Conservation (phyloP, 2,797 vertebrate species). For the Tinamus major region DNA sequence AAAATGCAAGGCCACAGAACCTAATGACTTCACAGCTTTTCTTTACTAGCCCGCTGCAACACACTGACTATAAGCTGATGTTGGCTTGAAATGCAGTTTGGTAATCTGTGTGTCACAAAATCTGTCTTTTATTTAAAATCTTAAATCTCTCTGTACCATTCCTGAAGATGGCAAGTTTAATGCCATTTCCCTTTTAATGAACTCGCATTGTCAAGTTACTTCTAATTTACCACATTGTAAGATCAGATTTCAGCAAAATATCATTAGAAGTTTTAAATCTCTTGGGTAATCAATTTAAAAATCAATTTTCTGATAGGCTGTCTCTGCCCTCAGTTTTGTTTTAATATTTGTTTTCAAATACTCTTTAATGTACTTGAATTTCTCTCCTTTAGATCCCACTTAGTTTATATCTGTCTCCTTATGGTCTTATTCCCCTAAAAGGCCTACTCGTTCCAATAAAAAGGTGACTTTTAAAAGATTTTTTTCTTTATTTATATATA, state of each 20-base stretch:
- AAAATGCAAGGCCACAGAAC: neutral
- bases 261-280: neutral
- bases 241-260: neutral
- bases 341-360: constrained; percentile 46
- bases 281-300: neutral
- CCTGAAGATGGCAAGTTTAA: neutral
- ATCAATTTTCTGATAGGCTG: neutral
- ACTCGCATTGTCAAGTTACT: neutral
- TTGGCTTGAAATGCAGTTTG: neutral
- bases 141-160: neutral
- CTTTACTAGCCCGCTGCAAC: constrained; percentile 13
- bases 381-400: constrained; percentile 1
- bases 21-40: neutral
- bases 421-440: constrained; percentile 23
- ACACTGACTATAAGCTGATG: neutral
- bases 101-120: neutral
- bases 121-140: constrained; percentile 18
- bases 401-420: neutral
- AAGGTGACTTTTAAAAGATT: neutral
- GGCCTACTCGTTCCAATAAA: constrained; percentile 1
- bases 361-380: constrained; percentile 18
- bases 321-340: neutral
- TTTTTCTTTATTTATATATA: constrained; percentile 12
- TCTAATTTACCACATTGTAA: neutral
- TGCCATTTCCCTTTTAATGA: neutral